These are phyloP conservation scores for Allophyes oxyacanthae DNA, from an alignment of 2,888 invertebrate genomes.

Conservation along the genomic window DNA sequence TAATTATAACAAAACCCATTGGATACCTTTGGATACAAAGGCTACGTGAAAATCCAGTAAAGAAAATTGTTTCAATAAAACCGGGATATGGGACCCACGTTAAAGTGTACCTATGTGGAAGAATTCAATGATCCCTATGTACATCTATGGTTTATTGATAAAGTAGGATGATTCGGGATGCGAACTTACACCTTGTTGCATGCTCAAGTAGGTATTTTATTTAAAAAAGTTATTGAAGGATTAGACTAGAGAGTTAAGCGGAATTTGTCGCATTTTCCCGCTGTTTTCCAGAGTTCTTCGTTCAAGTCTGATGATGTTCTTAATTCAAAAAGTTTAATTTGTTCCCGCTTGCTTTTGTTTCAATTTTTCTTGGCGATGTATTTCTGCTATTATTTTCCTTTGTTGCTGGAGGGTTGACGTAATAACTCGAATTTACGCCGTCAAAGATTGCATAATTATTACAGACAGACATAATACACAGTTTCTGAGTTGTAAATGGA, in stretches of 20 bases:
- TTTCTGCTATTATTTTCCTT: slow-evolving; percentile 2
- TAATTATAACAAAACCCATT: slow-evolving; percentile 48
- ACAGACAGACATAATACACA: background rate
- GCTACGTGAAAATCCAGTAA: slow-evolving; percentile 63
- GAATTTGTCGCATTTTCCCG: no score
- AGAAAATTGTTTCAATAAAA: slow-evolving; percentile 72
- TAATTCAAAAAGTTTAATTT: slow-evolving; percentile 1
- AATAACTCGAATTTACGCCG: slow-evolving; percentile 13
- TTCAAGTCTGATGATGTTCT: background rate
- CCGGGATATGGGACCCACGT: slow-evolving; percentile 55
- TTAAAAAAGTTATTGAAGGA: no score
- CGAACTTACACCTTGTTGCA: no score
- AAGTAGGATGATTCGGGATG: background rate
- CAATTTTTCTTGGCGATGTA: slow-evolving; percentile 1
- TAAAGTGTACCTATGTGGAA: slow-evolving; percentile 58
- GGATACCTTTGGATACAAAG: slow-evolving; percentile 42
- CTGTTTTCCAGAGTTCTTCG: no score
- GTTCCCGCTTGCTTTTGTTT: slow-evolving; percentile 2
- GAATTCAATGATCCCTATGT: slow-evolving; percentile 58
- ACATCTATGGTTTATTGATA: slow-evolving; percentile 30
- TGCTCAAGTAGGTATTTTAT: no score
- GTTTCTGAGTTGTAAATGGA: no score
- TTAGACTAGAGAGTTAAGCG: no score
- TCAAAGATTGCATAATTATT: no score
- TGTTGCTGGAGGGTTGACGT: slow-evolving; percentile 7